phyloP scores from a whole-genome alignment of 2,113 vertebrate genomes.

The Sterrhoptilus dennistouni region DNA sequence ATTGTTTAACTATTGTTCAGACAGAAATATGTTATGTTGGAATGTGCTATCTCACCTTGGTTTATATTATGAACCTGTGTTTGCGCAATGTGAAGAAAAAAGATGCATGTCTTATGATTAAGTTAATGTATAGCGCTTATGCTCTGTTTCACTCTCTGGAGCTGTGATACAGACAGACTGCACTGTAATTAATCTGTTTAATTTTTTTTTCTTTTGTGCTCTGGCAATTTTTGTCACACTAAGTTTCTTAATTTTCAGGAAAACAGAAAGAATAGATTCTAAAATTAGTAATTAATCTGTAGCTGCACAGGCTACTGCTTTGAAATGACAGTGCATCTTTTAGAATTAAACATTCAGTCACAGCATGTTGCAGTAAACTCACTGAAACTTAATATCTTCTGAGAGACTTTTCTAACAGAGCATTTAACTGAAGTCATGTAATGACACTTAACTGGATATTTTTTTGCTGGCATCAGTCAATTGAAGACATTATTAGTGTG shows the following conservation, averaged over 20 bases:
- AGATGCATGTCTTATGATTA: background rate
- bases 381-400: slow-evolving; percentile 27
- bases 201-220: background rate
- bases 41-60: background rate
- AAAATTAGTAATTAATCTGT: background rate
- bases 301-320: background rate
- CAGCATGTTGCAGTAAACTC: background rate
- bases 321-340: background rate
- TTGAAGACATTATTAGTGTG: slow-evolving; percentile 50
- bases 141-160: background rate
- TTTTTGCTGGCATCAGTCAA: slow-evolving; percentile 39
- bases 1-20: background rate
- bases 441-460: slow-evolving; percentile 53
- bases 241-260: background rate
- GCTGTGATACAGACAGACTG: background rate
- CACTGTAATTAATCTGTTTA: background rate
- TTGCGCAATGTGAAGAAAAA: background rate
- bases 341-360: slow-evolving; percentile 2
- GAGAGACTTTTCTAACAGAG: slow-evolving; percentile 7
- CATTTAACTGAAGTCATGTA: slow-evolving; percentile 48
- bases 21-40: background rate
- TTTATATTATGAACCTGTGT: background rate
- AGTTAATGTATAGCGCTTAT: background rate
- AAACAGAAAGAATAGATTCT: background rate
- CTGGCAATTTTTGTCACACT: background rate